Conservation (phyloP, 2,113 vertebrate genomes). For the Porphyrio hochstetteri region DNA sequence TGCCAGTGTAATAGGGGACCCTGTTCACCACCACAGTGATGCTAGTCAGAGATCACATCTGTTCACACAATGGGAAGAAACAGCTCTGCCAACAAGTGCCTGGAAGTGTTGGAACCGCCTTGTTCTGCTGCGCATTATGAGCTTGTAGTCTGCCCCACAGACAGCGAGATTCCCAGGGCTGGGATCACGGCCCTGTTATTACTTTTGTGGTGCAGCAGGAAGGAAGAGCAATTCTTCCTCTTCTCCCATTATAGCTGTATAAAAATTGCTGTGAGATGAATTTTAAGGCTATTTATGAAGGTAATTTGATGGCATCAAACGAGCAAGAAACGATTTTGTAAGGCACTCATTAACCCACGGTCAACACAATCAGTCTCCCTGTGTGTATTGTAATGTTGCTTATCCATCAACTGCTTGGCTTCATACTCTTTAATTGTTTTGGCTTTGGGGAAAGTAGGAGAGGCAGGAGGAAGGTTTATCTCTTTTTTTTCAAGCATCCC, state of each 20-base stretch:
- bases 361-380: slow-evolving; percentile 67
- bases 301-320: slow-evolving; percentile 47
- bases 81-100: slow-evolving; percentile 44
- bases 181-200: slow-evolving; percentile 26
- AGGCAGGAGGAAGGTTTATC: background rate
- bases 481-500: background rate
- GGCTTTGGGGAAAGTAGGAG: background rate
- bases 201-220: slow-evolving; percentile 32
- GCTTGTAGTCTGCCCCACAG: background rate
- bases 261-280: slow-evolving; percentile 9
- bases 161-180: slow-evolving; percentile 25
- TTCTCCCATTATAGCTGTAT: slow-evolving; percentile 1
- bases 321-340: slow-evolving; percentile 61
- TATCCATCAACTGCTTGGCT: slow-evolving; percentile 67
- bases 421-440: slow-evolving; percentile 15
- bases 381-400: slow-evolving; percentile 46
- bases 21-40: background rate
- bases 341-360: slow-evolving; percentile 66
- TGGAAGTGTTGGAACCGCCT: background rate
- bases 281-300: slow-evolving; percentile 55
- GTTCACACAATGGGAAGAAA: slow-evolving; percentile 29
- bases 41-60: slow-evolving; percentile 19
- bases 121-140: background rate
- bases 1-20: background rate
- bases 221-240: slow-evolving; percentile 41